A percentile compares a stretch with the other conserved stretches of the same genome.
Evolutionary conservation across 2,797 vertebrate genomes (phyloP).

Genomic region (Darevskia mixta): DNA sequence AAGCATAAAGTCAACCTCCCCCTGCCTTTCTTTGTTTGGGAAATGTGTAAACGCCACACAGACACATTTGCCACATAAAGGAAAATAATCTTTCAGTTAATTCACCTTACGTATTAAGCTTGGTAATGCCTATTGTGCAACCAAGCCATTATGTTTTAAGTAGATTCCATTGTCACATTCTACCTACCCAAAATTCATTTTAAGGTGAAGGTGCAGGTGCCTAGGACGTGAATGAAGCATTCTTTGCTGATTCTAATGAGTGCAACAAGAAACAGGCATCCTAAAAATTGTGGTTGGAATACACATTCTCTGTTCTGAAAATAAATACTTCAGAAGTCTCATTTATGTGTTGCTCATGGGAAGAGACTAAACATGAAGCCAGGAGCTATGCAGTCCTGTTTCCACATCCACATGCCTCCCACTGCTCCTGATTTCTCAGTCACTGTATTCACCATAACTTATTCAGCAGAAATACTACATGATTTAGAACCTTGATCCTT

Average conservation of each 20-base stretch:
- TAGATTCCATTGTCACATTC: conserved; percentile 58
- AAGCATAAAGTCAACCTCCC: conserved; percentile 15
- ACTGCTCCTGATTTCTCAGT: too few species aligned
- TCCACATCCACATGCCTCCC: too few species aligned
- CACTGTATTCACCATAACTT: too few species aligned
- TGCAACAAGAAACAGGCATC: too few species aligned
- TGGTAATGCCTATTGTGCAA: conserved; percentile 64
- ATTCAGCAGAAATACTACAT: too few species aligned
- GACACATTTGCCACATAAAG: conserved; percentile 23
- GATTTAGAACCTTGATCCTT: too few species aligned
- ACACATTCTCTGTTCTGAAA: not conserved
- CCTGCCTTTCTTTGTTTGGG: conserved; percentile 29
- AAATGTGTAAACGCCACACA: conserved; percentile 26
- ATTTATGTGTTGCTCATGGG: too few species aligned
- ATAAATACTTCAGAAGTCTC: too few species aligned
- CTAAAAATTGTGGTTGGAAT: not conserved
- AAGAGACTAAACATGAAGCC: too few species aligned
- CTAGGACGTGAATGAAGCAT: conserved; percentile 45
- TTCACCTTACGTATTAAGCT: conserved; percentile 62
- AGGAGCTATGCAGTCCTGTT: too few species aligned
- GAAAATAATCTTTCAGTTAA: conserved; percentile 63
- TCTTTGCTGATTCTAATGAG: conserved; percentile 27
- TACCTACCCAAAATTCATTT: conserved; percentile 53
- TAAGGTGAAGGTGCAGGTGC: conserved; percentile 43
- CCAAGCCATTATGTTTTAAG: conserved; percentile 57